Evolutionary conservation across 2,888 invertebrate genomes (phyloP), one percentile per base, ranked within the genome.

Genomic region (Meloe dianella): DNA sequence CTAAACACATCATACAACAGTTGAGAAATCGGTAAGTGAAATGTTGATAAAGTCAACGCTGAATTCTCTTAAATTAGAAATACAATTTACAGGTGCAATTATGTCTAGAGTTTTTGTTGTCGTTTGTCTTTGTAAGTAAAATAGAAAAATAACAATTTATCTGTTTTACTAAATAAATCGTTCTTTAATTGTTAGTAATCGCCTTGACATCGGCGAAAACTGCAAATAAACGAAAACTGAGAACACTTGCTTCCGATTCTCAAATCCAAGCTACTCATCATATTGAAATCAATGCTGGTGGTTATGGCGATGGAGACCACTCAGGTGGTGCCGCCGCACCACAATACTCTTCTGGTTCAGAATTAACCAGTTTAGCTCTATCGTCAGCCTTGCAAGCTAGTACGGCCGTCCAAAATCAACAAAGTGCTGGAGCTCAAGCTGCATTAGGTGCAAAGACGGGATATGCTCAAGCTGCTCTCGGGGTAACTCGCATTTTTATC

Each of bases 361-460:
- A 91, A 0, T 77, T 92, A n/a, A 85, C 89, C 64, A 89, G 88
- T 51, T 87, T 90, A 47, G 90, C 90, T 1, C 87, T 89, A 35
- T 89, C 87, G 0, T 91, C 92, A 0, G 92, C 92, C 0, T 89
- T 90, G 74, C 90, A 91, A 79, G 92, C 92, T 7, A 89, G 89
- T 74, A 89, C 89, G 14, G 91, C 91, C 10, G 85, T 88, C 10
- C 85, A 84, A 2, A 91, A 88, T 74, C 92, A 92, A 78, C 89
- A 89, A 27, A 88, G 90, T 0, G 92, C 92, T 0, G 92, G 89
- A 0, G 89, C 89, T 65, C 92, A 92, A 79, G 92, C 92, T 0
- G 91, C 92, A 0, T 91, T 90, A 75, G 88, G 90, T 4, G 91
- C 91, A 0, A 91, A 92, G 83, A 91, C 89, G 74, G 89, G 89